Evolutionary conservation across 53 echinoderm and acorn worm species (phyloP).

Genomic region (Pentamera pediparva): DNA sequence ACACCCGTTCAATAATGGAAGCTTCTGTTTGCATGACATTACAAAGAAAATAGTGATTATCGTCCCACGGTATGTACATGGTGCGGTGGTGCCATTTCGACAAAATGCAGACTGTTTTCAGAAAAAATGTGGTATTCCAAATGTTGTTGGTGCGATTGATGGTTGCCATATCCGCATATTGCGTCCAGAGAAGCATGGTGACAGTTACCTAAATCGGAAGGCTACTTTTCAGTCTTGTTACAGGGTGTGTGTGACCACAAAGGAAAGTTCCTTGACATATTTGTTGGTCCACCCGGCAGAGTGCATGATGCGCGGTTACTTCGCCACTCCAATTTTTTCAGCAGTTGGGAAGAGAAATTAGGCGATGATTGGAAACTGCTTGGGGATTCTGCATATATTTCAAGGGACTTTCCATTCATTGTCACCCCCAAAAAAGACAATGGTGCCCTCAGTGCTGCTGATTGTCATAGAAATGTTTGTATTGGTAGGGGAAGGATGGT

Average conservation of each 20-base stretch:
- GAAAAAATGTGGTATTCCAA: background rate
- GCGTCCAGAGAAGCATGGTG: background rate
- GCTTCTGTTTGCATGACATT: too few species aligned
- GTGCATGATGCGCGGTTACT: background rate
- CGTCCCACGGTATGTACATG: too few species aligned
- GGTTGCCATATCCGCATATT: too few species aligned
- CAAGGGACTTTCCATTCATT: background rate
- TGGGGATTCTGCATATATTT: background rate
- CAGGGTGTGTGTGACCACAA: background rate
- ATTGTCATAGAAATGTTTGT: too few species aligned
- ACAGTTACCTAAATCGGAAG: background rate
- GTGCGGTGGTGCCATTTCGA: too few species aligned
- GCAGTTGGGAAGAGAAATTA: background rate
- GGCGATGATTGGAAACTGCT: background rate
- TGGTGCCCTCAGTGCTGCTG: too few species aligned
- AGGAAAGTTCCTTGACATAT: background rate
- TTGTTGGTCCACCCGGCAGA: constrained; percentile 2
- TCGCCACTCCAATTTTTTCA: background rate
- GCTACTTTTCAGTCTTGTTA: background rate
- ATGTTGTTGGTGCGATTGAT: background rate
- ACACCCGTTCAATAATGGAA: too few species aligned
- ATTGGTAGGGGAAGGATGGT: too few species aligned
- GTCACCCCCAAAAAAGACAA: background rate
- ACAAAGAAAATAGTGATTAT: too few species aligned
- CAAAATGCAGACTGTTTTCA: too few species aligned